Base-by-base conservation (phyloP, 2,797 vertebrate genomes). In the Peromyscus aztecus region DNA sequence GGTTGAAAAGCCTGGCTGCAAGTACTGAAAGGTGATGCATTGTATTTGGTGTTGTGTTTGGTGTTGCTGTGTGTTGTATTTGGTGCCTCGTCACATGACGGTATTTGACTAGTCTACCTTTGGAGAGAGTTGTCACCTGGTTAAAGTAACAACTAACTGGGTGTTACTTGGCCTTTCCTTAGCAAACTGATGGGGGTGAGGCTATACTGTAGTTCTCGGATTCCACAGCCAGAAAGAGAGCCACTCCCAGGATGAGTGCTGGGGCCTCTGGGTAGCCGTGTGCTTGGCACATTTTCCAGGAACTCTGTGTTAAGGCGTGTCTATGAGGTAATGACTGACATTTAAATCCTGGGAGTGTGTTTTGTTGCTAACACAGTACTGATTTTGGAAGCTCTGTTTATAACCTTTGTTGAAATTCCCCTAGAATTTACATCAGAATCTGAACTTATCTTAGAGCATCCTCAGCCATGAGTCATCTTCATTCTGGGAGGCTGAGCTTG, bases 391-490 rank as follows among this genome's bases (percentile, higher is more conserved):
- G 84, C 75, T 90, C 69, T 95, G 52, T 94, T 89, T 77, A 73
- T 84, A 40, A 43, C 86, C 83, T 94, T 91, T 94, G 90, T 49
- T 91, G 94, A 93, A 96, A 81, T 95, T 69, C 89, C 81, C 71
- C 52, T 87, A 84, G 93, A 96, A 73, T 83, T 96, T 87, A 49
- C 76, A 84, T 96, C 90, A 94, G 87, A 93, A 81, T 90, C 43
- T 46, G 76, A 94, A 59, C 43, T 84, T 91, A 77, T 59, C 46
- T 91, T 61, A 57, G 83, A 91, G 73, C 63, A 3, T 31, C 77
- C 73, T 96, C 34, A 49, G 19, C 21, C 24, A 6, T 96, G 97
- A 97, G 87, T 95, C 97, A 97, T 94, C 61, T 65, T 59, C 90
- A 78, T 77, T 71, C 86, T 94, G 40, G 29, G 84, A 96, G 87